Evolutionary conservation across 2,797 vertebrate species (phyloP).

Genomic region (Tauraco hartlaubi): DNA sequence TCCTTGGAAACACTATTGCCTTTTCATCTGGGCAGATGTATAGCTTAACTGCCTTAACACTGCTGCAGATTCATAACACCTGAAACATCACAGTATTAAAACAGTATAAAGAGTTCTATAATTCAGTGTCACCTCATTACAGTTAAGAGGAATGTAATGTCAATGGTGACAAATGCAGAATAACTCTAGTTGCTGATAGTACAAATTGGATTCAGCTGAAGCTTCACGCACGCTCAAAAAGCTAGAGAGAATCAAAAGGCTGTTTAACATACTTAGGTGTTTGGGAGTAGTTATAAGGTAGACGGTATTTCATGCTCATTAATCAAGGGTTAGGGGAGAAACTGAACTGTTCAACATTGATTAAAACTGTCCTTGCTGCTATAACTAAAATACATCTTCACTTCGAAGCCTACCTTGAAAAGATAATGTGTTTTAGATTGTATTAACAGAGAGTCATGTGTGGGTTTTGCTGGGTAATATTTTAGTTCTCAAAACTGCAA

Average conservation of each 20-base stretch:
- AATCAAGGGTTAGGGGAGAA: background rate
- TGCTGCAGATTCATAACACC: background rate
- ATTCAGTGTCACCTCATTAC: background rate
- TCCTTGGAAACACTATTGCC: background rate
- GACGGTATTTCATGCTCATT: background rate
- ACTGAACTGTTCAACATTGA: background rate
- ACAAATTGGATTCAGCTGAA: constrained; percentile 20
- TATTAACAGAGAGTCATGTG: background rate
- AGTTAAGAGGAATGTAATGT: background rate
- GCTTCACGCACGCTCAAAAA: background rate
- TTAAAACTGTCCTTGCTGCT: background rate
- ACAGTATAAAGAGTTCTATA: background rate
- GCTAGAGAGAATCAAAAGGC: constrained; percentile 24
- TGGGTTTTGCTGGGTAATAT: background rate
- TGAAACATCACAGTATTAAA: background rate
- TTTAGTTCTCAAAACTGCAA: background rate
- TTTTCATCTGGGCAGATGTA: background rate
- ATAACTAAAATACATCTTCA: background rate
- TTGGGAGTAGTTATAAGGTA: background rate
- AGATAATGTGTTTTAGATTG: background rate
- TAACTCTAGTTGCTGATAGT: constrained; percentile 11
- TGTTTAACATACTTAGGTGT: background rate
- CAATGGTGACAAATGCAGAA: constrained; percentile 32
- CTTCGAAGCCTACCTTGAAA: background rate
- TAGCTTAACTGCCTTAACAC: background rate